A percentile compares a stretch with the other conserved stretches of the same genome.
Evolutionary conservation across 2,888 invertebrate species (phyloP).

Genomic region (Ichneumoninae sp.): DNA sequence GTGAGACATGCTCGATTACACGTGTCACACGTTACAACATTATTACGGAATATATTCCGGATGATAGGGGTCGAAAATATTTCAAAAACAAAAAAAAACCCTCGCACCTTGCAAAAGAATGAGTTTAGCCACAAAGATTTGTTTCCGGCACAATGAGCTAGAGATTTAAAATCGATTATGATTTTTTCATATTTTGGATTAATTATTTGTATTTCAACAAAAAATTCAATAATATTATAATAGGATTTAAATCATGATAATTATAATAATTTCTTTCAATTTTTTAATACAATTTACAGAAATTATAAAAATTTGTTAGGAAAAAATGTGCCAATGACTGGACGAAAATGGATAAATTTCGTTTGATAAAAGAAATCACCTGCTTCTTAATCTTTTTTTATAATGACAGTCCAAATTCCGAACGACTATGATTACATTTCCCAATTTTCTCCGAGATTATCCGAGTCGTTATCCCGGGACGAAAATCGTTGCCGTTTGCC

Average conservation of each 20-base stretch:
- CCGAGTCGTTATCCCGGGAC: conserved; percentile 52
- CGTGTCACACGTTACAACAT: conserved; percentile 46
- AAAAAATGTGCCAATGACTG: not conserved
- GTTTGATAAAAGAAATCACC: conserved; percentile 41
- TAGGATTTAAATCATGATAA: too few species aligned
- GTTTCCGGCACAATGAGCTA: too few species aligned
- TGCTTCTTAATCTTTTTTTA: conserved; percentile 43
- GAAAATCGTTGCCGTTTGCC: conserved; percentile 50
- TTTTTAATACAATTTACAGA: too few species aligned
- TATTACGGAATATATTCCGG: conserved; percentile 14
- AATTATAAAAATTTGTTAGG: not conserved
- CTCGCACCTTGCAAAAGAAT: not conserved
- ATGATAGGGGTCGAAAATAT: conserved; percentile 6
- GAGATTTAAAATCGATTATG: too few species aligned
- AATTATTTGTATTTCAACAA: too few species aligned
- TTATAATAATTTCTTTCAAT: too few species aligned
- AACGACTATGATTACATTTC: conserved; percentile 51
- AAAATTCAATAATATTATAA: too few species aligned
- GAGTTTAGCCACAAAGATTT: not conserved
- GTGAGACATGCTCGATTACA: conserved; percentile 26
- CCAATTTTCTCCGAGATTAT: conserved; percentile 60
- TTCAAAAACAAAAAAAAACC: not conserved
- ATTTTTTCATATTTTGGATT: too few species aligned
- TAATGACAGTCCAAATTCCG: conserved; percentile 46
- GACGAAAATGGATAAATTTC: too few species aligned